These are phyloP conservation scores for Streptopelia turtur DNA, from an alignment of 2,797 vertebrate genomes.

Conservation along the genomic window DNA sequence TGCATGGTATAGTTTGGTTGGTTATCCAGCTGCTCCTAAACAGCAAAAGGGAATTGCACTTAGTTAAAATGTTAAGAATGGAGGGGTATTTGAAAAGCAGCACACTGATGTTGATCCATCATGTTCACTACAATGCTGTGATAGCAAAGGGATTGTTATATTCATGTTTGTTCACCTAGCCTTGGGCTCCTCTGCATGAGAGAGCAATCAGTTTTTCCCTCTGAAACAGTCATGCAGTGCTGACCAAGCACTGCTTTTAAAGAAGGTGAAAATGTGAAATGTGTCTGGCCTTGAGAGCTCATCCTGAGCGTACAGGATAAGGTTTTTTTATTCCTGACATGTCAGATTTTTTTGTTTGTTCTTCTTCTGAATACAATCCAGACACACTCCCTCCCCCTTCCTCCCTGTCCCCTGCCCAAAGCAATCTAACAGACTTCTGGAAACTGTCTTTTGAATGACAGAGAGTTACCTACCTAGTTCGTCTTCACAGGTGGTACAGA, in stretches of 20 bases:
- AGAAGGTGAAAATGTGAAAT: neutral
- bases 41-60: neutral
- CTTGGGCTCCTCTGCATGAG: neutral
- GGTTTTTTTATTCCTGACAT: neutral
- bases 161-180: neutral
- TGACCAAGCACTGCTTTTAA: neutral
- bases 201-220: neutral
- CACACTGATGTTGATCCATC: accelerated
- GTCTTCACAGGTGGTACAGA: neutral
- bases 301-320: neutral
- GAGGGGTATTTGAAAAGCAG: neutral
- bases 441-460: neutral
- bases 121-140: neutral
- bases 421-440: neutral
- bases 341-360: neutral
- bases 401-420: no score
- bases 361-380: neutral
- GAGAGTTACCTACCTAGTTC: neutral
- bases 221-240: neutral
- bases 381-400: neutral
- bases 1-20: neutral
- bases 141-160: neutral
- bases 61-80: neutral
- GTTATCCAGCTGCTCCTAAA: neutral
- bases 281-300: neutral